A percentile compares a stretch with the other conserved stretches of the same genome.
phyloP scores from a whole-genome alignment of 2,113 vertebrate genomes.

The Phasianus colchicus region DNA sequence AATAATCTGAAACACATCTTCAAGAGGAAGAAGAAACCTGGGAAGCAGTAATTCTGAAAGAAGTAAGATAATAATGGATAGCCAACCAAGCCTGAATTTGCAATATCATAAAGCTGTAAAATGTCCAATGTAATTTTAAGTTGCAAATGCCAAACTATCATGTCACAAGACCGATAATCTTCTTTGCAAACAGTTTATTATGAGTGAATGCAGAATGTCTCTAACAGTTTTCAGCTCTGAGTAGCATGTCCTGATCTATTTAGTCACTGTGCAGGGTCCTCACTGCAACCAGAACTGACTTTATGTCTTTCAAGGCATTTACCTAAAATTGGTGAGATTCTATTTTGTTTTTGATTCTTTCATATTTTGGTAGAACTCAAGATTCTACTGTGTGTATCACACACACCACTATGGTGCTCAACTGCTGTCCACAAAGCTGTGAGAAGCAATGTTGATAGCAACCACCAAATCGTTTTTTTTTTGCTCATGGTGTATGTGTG shows the following conservation, averaged over 20 bases:
- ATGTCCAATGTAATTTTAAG: slow-evolving; percentile 48
- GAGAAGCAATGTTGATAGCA: neutral
- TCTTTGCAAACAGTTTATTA: slow-evolving; percentile 35
- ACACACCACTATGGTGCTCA: neutral
- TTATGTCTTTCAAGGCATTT: neutral
- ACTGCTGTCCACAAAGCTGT: neutral
- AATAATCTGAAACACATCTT: slow-evolving; percentile 59
- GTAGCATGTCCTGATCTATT: neutral
- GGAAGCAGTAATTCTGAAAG: slow-evolving; percentile 48
- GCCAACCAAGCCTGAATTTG: slow-evolving; percentile 54
- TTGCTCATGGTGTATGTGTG: neutral
- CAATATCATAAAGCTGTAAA: slow-evolving; percentile 49
- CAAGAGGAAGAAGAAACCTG: slow-evolving; percentile 33
- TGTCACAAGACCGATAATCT: slow-evolving; percentile 22
- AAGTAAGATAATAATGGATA: slow-evolving; percentile 40
- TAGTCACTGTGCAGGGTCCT: neutral
- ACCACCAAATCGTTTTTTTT: neutral
- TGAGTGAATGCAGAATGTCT: neutral
- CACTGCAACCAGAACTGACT: neutral
- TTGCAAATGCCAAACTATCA: slow-evolving; percentile 37
- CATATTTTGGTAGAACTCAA: no score
- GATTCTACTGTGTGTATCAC: neutral
- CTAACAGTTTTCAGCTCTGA: neutral
- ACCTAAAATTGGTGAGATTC: neutral
- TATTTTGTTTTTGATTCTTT: neutral